phyloP scores from a whole-genome alignment of 1,140 invertebrate species.

The Triops longicaudatus region DNA sequence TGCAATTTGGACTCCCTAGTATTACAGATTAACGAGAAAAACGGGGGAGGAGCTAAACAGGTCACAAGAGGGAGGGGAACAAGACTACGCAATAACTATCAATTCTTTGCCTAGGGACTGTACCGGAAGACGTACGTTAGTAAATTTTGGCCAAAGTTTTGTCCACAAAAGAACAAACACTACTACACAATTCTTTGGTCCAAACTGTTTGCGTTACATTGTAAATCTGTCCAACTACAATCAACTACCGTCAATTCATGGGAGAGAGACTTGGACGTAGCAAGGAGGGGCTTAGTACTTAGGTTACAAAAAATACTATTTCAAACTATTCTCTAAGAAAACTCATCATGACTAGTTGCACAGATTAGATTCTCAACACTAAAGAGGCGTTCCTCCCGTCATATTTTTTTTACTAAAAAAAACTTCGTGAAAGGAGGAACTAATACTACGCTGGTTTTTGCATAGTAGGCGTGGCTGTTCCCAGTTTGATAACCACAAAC shows the following conservation, averaged over 20 bases:
- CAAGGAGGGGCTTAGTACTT: too few species aligned
- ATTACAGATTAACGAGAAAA: too few species aligned
- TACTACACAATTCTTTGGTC: neutral
- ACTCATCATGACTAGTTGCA: too few species aligned
- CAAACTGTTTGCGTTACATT: neutral
- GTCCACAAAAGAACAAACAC: neutral
- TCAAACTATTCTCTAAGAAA: too few species aligned
- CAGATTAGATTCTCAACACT: too few species aligned
- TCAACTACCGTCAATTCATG: neutral
- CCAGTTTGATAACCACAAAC: conserved; percentile 39
- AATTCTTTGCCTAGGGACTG: neutral
- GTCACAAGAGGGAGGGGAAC: neutral
- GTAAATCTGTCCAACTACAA: neutral
- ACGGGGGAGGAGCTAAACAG: neutral
- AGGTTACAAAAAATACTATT: too few species aligned
- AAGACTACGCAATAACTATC: neutral
- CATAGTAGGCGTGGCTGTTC: conserved; percentile 13
- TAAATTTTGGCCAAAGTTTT: neutral
- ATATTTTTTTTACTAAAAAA: too few species aligned
- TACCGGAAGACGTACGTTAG: conserved; percentile 6
- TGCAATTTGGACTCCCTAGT: too few species aligned
- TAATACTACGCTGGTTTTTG: neutral
- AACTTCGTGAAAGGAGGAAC: too few species aligned
- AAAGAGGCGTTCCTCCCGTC: too few species aligned
- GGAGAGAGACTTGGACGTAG: too few species aligned